phyloP scores from a whole-genome alignment of 2,113 vertebrate species.

The Chlamydotis undulata region DNA sequence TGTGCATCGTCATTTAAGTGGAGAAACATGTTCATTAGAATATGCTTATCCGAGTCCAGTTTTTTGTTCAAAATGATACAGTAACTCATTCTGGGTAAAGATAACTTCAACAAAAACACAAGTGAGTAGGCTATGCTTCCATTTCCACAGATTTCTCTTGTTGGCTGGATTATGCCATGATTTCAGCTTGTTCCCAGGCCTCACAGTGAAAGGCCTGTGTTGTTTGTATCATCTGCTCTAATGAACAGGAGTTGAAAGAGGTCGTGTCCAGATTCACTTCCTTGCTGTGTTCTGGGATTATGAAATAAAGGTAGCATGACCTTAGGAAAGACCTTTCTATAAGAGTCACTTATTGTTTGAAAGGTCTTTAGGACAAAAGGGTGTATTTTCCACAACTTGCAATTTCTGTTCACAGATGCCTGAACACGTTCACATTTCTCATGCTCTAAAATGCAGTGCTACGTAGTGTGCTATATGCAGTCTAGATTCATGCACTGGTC shows the following conservation, averaged over 20 bases:
- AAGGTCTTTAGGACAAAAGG: constrained; percentile 27
- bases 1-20: not conserved
- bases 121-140: not conserved
- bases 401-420: constrained; percentile 30
- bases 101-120: not conserved
- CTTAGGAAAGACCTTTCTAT: constrained; percentile 35
- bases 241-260: constrained; percentile 51
- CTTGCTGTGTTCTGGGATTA: constrained; percentile 26
- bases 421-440: not conserved
- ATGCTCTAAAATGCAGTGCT: not conserved
- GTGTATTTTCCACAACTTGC: constrained; percentile 22
- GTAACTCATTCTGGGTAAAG: not conserved
- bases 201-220: not conserved
- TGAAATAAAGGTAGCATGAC: constrained; percentile 45
- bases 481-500: not conserved
- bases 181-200: not conserved
- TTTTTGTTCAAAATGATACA: not conserved
- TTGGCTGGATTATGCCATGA: not conserved
- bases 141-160: not conserved
- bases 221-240: constrained; percentile 28
- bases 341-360: constrained; percentile 24
- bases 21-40: not conserved
- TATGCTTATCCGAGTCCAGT: not conserved
- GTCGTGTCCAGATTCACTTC: not conserved
- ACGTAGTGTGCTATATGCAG: not conserved